Evolutionary conservation across 2,888 invertebrate species (phyloP), one percentile per base, ranked within the genome.

Genomic region (Epistrophe eligans): DNA sequence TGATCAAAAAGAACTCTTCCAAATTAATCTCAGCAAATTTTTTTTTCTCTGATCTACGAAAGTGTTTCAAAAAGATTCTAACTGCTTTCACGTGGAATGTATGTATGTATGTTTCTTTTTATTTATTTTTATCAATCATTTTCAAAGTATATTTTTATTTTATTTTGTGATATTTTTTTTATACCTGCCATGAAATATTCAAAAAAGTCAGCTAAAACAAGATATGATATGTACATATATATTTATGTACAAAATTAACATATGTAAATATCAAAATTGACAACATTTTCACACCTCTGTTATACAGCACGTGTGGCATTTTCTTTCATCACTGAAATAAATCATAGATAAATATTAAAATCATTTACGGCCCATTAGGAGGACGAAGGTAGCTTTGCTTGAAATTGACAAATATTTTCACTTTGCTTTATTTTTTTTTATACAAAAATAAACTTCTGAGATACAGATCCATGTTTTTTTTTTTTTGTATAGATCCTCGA

Each of bases 371-470:
- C 55, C 73, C 66, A 58, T 73, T 73, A 66, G 48, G 35, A 32
- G 3, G 3, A 57, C 40, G 15, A 73, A 40, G 58, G 55, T 55
- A 57, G 35, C 35, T 64, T 35, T 52, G 19, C 55, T 79, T 72
- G 15, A 64, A 79, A 45, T 72, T 79, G 64, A 72, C 57, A 64
- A 57, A 77, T 77, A 76, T 35, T 35, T 35, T 35, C 35, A 35
- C 35, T 35, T 7, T 60, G 13, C 45, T 19, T 32, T 32, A 4
- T 4, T 32, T 32, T 32, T 32, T 32, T 32, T 0, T 32, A 24
- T 2, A 24, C 38, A 32, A 13, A 45, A n/a, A 17, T 11, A 32
- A 32, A 32, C n/a, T 19, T 35, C 1, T 13, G 4, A 62, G 62
- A 52, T 13, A 62, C n/a, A 64, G 17, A 52, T 57, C 8, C 38